Evolutionary conservation across 1,140 invertebrate species (phyloP).

Genomic region (Anastatus disparis): DNA sequence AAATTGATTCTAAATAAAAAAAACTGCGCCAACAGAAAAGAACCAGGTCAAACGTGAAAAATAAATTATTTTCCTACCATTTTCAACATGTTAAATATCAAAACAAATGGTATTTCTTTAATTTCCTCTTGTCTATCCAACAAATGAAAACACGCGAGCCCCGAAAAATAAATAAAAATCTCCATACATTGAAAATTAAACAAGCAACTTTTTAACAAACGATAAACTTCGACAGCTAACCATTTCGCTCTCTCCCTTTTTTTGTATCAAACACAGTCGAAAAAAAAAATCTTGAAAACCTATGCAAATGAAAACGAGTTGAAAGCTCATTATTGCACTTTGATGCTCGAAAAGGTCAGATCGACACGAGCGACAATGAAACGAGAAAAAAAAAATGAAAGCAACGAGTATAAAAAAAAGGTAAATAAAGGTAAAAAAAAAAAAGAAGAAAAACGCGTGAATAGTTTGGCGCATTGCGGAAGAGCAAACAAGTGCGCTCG

Average conservation of each 20-base stretch:
- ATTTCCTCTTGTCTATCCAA: too few relatives aligned
- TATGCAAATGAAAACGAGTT: neutral
- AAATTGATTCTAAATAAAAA: too few relatives aligned
- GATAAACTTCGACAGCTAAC: too few relatives aligned
- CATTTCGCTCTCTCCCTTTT: neutral
- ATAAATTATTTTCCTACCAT: too few relatives aligned
- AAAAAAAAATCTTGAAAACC: neutral
- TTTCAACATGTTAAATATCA: too few relatives aligned
- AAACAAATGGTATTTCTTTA: too few relatives aligned
- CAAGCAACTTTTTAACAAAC: too few relatives aligned
- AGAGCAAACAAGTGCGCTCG: neutral
- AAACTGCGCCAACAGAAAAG: too few relatives aligned
- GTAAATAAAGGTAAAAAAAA: neutral
- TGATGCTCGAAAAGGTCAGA: neutral
- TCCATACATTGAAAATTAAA: too few relatives aligned
- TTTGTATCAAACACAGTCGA: neutral
- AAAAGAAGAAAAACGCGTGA: neutral
- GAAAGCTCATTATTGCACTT: constrained; percentile 21
- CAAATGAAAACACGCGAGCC: too few relatives aligned
- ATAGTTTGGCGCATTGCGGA: neutral
- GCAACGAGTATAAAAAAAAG: neutral
- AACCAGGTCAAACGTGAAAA: too few relatives aligned
- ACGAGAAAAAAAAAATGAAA: neutral
- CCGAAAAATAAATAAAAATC: too few relatives aligned
- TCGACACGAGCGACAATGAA: neutral